Conservation (phyloP, 1,140 invertebrate genomes). For the Brachionus calyciflorus region DNA sequence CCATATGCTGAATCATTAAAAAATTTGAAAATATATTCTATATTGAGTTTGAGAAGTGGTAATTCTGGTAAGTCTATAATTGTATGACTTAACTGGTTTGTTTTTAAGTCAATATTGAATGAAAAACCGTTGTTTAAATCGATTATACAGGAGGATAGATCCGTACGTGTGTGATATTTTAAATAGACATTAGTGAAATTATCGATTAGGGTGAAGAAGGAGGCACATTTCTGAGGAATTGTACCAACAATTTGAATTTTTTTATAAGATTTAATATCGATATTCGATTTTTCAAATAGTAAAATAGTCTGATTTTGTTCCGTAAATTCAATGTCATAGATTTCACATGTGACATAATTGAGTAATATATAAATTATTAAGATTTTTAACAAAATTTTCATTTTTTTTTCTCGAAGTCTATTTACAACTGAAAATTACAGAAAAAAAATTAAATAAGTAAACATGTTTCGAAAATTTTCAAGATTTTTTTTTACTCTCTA, state of each 20-base stretch:
- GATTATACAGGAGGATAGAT: neutral
- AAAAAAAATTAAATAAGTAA: neutral
- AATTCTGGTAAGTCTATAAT: neutral
- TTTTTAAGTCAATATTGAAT: neutral
- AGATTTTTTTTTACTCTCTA: neutral
- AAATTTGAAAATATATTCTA: slow-evolving; percentile 42
- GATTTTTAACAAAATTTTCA: neutral
- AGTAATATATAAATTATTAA: neutral
- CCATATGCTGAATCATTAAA: slow-evolving; percentile 31
- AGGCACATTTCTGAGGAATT: neutral
- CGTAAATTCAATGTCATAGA: neutral
- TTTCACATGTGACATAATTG: neutral
- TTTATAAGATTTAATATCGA: neutral
- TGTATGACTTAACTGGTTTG: neutral
- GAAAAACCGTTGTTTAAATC: neutral
- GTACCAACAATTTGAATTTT: neutral
- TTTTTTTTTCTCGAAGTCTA: neutral
- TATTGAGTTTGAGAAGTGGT: neutral
- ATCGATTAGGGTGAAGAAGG: neutral
- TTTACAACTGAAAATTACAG: slow-evolving; percentile 22
- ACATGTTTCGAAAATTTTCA: neutral
- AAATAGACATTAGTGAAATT: slow-evolving; percentile 5
- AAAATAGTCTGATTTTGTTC: neutral
- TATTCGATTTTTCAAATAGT: neutral
- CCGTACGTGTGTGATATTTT: neutral